Base-by-base conservation (phyloP, 2,797 vertebrate species). In the Takifugu ocellatus region DNA sequence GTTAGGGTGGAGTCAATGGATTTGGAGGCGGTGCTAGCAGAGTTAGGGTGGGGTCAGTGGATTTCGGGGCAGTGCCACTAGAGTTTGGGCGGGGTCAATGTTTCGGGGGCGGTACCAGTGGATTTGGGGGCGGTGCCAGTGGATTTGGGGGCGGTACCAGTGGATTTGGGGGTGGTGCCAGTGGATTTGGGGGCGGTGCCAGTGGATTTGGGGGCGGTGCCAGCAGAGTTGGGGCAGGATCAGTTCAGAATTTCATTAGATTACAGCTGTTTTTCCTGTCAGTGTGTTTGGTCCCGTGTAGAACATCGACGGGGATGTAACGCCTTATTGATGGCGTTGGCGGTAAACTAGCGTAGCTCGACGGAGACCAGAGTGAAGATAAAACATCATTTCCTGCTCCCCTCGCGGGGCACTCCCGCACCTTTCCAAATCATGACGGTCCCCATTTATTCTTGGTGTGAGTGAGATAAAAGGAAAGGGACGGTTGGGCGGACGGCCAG, bases 381-480 rank as follows among this genome's bases (percentile, higher is more conserved):
- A 82, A 88, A 86, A 70, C 66, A 68, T 74, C 25, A 45, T 48
- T 1, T 85, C 78, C 5, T 42, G 24, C 54, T 73, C 52, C 50
- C 51, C 49, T 17, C 3, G 7, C 6, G 24, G 54, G 8, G 24
- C 64, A 39, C 39, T 59, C 53, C 50, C 65, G 7, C 21, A 1
- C 56, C 50, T 66, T 31, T 63, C 64, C 52, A 61, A 42, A 71
- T 56, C 60, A 68, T 61, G 64, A 51, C 66, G 6, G 0, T n/a
- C 60, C 56, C 11, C 43, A 3, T 43, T 71, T 68, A 60, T 59
- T 39, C 48, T 47, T 24, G 33, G 65, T 73, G 67, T 76, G 75
- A 82, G 76, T 66, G 78, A 75, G 85, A 88, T 88, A 87, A 87
- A 87, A 81, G 77, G 21, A 21, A 21, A 33, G 1, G 31, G 31